Base-by-base conservation (phyloP, 30 jellyfish, hydroid and myxozoan species). In the Morbakka virulenta region DNA sequence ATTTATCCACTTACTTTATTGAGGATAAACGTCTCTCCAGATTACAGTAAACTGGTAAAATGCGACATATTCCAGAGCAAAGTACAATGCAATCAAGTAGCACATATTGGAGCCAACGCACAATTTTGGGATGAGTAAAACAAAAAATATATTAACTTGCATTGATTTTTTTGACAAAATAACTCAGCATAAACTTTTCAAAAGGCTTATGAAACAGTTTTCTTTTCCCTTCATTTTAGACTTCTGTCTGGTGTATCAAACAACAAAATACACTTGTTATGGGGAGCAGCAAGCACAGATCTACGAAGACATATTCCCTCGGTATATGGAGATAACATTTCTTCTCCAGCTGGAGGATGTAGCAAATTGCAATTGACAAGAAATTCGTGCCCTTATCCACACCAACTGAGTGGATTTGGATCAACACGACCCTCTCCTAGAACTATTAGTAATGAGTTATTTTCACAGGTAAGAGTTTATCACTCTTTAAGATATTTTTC, bases 311-410 rank as follows among this genome's bases (percentile, higher is more conserved):
- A 83, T 4, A 96, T 93, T 3, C 96, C 94, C 48, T 78, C 64
- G 34, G 32, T 30, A 36, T 92, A 92, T 50, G 74, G 77, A 1
- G 98, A 92, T 67, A 89, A 84, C 28, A 77, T 92, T 1, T 80
- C 96, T 23, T 80, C 72, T 81, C 98, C 98, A 0, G 98, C 98
- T 0, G 95, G 88, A 6, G 84, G 95, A 9, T 92, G 98, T 67
- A 20, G 89, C 14, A 30, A 61, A 27, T 72, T 57, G 31, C 93
- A 91, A 25, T 73, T 70, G 21, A 47, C 3, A 20, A 28, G 73
- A 22, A 78, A 64, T 21, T 77, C 82, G 3, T 92, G 98, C 83
- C 96, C 95, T 9, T 92, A 67, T 61, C 96, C 98, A 17, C 53
- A 79, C 14, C 95, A 92, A 29, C 32, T 72, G 3, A 82, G 95